Base-by-base conservation (phyloP, 2,113 vertebrate genomes). In the Lepidothrix coronata region DNA sequence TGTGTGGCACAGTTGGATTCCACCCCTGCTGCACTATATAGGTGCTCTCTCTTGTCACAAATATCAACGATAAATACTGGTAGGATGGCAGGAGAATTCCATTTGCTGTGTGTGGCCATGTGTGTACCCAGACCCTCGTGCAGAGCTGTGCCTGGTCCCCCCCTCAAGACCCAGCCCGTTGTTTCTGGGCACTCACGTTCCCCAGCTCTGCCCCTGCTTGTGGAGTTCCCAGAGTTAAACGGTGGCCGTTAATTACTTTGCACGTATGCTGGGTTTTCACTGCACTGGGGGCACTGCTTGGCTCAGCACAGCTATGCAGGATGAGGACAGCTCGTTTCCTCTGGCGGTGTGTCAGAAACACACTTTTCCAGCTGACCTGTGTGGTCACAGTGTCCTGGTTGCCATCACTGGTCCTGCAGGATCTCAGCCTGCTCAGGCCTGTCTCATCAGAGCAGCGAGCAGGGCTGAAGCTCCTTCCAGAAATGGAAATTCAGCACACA, bases 381-480 rank as follows among this genome's bases (percentile, higher is more conserved):
- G 49, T 48, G 85, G 37, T 80, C 59, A 10, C 22, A 9, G 68
- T 20, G 81, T 49, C 59, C 93, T 82, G 35, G 61, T 2, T 73
- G 95, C 25, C 41, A 52, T 33, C 31, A 2, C 43, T 25, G 62
- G 2, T 55, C 62, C 13, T 39, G 7, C 51, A 57, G 80, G 37
- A 20, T n/a, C 1, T 1, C 35, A 77, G 55, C 39, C 73, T 58
- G 41, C 88, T 30, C 0, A 2, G 63, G 73, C 14, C 79, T 16
- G 7, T 35, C 85, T 30, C 8, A 0, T 1, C 0, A 0, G 31
- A 28, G 24, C 5, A 5, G 16, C n/a, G 3, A 39, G 65, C 66
- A 44, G 1, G 5, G 2, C 84, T 37, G 17, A 19, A 70, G 20
- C 43, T 67, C 71, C 49, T 77, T 68, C 62, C 74, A 58, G 88